Evolutionary conservation across 2,888 invertebrate genomes (phyloP), one percentile per base, ranked within the genome.

Genomic region (Stramonita haemastoma): DNA sequence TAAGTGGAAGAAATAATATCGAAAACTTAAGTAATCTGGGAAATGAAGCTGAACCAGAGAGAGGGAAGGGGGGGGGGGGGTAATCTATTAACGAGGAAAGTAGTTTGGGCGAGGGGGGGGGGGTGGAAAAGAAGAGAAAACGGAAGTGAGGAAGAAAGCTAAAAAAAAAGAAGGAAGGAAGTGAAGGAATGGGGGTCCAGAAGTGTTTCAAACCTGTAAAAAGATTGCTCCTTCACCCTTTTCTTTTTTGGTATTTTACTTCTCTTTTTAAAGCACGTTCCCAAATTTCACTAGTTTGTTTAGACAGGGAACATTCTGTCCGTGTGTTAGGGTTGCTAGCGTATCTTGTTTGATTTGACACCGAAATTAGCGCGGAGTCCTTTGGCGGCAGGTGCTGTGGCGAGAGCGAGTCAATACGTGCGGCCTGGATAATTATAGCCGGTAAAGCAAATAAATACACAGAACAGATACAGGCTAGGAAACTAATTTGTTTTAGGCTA

Each of bases 331-430:
- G 26, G 46, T 22, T 32, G 34, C 19, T 6, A 83, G 83, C 46
- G 83, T 46, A 32, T 83, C 83, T 36, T 46, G 79, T 83, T 36
- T 83, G 83, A 46, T 83, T 83, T 22, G 83, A 83, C 83, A 83
- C 34, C 36, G 17, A 83, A 83, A 83, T 83, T 83, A 83, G 32
- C 1, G 34, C 8, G 32, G 11, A 79, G 32, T 46, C 26, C 19
- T 77, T 66, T 17, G 66, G 32, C 11, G 13, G 15, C 79, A 79
- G 79, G 79, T 79, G 79, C 29, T 79, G 17, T 19, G 34, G 32
- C 13, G 79, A 34, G 46, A 46, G 46, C 2, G 46, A 5, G 46
- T 46, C 4, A 46, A 2, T 46, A 46, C 46, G 46, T 46, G 46
- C 46, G 46, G 8, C 4, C 4, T 46, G 46, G 46, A 46, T 46